These are phyloP conservation scores for Chauna torquata DNA, from an alignment of 2,113 vertebrate species.

Conservation along the genomic window DNA sequence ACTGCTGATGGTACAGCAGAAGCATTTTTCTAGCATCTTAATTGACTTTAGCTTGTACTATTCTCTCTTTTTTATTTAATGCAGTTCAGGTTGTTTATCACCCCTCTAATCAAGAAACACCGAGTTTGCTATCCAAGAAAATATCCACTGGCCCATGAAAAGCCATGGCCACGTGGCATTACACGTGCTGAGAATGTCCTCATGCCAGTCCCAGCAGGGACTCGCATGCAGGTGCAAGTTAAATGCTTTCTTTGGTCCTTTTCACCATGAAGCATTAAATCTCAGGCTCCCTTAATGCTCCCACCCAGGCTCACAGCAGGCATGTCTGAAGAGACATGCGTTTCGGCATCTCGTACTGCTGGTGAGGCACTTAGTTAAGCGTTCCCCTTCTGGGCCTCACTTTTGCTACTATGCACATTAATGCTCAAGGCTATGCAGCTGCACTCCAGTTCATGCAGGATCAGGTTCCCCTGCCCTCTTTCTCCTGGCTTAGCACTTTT, in stretches of 20 bases:
- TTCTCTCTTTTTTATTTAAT: neutral
- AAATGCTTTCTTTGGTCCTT: neutral
- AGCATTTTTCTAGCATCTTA: neutral
- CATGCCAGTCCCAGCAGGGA: neutral
- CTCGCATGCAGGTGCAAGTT: neutral
- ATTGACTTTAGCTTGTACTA: neutral
- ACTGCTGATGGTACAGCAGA: neutral
- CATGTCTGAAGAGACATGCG: conserved; percentile 24
- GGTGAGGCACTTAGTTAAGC: neutral
- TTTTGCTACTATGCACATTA: conserved; percentile 47
- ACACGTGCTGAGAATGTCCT: neutral
- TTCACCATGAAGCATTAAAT: neutral
- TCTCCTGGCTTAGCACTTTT: conserved; percentile 54
- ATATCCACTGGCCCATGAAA: neutral
- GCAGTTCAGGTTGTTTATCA: neutral
- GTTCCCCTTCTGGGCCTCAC: conserved; percentile 64
- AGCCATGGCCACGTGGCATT: neutral
- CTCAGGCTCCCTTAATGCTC: conserved; percentile 26
- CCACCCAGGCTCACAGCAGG: conserved; percentile 32
- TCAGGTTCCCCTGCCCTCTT: conserved; percentile 66
- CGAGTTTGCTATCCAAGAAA: neutral
- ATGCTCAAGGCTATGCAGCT: conserved; percentile 66
- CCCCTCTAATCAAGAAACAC: neutral
- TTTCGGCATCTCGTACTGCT: neutral
- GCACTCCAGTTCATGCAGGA: conserved; percentile 61